Conservation (phyloP, 2,888 invertebrate species). For the Prosapia bicincta region DNA sequence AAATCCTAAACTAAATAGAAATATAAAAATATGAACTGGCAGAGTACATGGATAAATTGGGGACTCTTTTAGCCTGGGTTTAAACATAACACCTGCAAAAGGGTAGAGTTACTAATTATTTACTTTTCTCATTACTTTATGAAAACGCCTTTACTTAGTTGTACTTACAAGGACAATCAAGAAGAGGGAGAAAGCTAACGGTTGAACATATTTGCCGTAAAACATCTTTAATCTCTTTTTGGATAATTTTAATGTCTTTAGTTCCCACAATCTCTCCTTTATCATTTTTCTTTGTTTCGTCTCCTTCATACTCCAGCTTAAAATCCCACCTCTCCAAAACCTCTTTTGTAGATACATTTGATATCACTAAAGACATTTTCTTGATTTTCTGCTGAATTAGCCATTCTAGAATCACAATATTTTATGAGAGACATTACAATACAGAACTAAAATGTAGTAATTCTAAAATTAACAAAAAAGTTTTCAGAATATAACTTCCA, state of each 20-base stretch:
- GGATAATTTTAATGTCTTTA: slow-evolving; percentile 71
- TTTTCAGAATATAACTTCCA: too few relatives aligned
- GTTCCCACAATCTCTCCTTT: slow-evolving; percentile 42
- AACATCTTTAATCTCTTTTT: slow-evolving; percentile 92
- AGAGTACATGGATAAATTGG: too few relatives aligned
- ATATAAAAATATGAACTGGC: too few relatives aligned
- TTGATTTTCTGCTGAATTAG: slow-evolving; percentile 78
- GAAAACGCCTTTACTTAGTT: too few relatives aligned
- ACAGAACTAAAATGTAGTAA: too few relatives aligned
- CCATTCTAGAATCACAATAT: slow-evolving; percentile 70
- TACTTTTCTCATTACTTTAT: too few relatives aligned
- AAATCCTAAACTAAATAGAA: too few relatives aligned
- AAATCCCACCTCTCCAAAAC: slow-evolving; percentile 98
- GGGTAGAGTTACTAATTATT: too few relatives aligned
- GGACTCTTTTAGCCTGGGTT: too few relatives aligned
- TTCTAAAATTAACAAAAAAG: too few relatives aligned
- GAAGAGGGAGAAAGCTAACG: slow-evolving; percentile 88
- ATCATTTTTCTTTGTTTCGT: not conserved
- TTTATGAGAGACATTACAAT: too few relatives aligned
- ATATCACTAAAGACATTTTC: slow-evolving; percentile 88
- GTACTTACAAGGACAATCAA: slow-evolving; percentile 78
- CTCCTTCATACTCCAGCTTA: slow-evolving; percentile 74
- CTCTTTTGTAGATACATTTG: slow-evolving; percentile 87
- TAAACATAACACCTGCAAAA: too few relatives aligned
- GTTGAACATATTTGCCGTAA: slow-evolving; percentile 93